These are phyloP conservation scores for Latrodectus elegans DNA, from an alignment of 2,888 invertebrate species.

Conservation along the genomic window DNA sequence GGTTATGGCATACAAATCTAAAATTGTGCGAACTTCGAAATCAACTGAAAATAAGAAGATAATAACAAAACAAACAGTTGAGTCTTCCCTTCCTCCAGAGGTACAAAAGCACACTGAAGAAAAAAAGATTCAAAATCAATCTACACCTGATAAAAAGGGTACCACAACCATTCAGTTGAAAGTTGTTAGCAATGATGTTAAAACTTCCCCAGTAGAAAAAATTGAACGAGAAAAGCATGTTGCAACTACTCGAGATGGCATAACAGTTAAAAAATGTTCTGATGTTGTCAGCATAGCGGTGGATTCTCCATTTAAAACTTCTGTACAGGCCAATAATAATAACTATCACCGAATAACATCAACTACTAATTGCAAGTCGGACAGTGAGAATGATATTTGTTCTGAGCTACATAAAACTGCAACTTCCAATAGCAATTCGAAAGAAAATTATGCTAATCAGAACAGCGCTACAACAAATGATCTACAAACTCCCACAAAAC, in stretches of 20 bases:
- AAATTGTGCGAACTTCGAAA: slow-evolving; percentile 15
- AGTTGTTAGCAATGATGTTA: no score
- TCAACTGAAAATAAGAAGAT: slow-evolving; percentile 10
- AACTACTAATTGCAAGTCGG: not conserved
- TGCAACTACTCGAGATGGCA: not conserved
- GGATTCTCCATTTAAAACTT: not conserved
- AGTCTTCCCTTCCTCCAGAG: not conserved
- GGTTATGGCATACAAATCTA: slow-evolving; percentile 19
- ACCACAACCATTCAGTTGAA: not conserved
- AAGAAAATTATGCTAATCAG: not conserved
- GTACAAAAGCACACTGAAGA: not conserved
- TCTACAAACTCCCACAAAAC: not conserved
- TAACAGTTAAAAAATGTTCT: not conserved
- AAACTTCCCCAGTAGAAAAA: no score
- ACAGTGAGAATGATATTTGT: not conserved
- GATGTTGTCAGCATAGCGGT: not conserved
- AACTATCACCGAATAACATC: not conserved
- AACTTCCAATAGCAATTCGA: not conserved
- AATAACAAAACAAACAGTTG: no score
- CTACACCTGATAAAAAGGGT: not conserved
- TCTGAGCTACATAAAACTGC: not conserved
- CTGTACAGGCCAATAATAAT: not conserved
- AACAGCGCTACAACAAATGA: not conserved
- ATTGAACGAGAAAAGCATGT: no score
- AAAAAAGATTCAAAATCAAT: not conserved